Base-by-base conservation (phyloP, 2,888 invertebrate species). In the Drosophila prostipennis region DNA sequence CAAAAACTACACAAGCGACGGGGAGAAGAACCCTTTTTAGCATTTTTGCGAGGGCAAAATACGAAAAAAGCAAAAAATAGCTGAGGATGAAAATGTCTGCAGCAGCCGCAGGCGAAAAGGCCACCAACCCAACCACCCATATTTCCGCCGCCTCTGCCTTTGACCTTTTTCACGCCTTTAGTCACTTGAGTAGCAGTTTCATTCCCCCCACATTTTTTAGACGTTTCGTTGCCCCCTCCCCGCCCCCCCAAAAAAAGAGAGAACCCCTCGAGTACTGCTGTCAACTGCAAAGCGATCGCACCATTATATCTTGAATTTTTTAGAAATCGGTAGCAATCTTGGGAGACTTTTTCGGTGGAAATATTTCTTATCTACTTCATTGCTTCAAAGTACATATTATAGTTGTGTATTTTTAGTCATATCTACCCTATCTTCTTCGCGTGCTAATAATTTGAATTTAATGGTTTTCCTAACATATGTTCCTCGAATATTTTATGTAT, bases 161-260 rank as follows among this genome's bases (percentile, higher is more conserved):
- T 83, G 83, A 83, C 83, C 85, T 83, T 83, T 83, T 87, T 83
- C 87, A 87, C 85, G 85, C 87, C 87, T 81, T 81, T 75, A 72
- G 83, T 68, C 73, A 77, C 74, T 81, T 79, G 85, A 81, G 82
- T 74, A 81, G 79, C 85, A 79, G 73, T 73, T 81, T 77, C 74
- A 69, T 80, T 75, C 58, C 63, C 53, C 67, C 60, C 61, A 16
- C 26, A 26, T 26, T 58, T 57, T 32, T 57, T 32, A 32, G 37
- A 34, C 45, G 16, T 29, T 13, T 45, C 40, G 19, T 45, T 53
- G 23, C 40, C 40, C 51, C n/a, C n/a, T n/a, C n/a, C n/a, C n/a
- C n/a, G n/a, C n/a, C n/a, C 40, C 40, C 51, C 60, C 55, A 2
- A 26, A 59, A 48, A 19, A 26, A 26, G 4, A 23, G n/a, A 3